Evolutionary conservation across 2,113 vertebrate species (phyloP).

Genomic region (Ophiodon elongatus): DNA sequence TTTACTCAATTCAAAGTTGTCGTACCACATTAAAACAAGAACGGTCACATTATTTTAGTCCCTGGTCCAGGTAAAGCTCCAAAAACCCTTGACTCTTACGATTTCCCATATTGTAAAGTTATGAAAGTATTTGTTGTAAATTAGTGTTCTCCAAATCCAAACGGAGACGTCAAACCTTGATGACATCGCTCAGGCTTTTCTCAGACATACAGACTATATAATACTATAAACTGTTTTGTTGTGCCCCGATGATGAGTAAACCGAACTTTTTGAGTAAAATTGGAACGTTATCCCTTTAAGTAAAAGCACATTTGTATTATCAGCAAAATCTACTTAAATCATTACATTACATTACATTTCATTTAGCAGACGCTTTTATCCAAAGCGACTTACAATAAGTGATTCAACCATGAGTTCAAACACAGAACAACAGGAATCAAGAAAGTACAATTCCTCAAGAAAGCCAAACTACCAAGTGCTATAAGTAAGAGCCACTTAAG

Average conservation of each 20-base stretch:
- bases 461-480: no score
- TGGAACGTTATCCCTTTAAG: background rate
- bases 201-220: background rate
- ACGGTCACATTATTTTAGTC: background rate
- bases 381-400: no score
- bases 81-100: background rate
- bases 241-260: background rate
- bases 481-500: no score
- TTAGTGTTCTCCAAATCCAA: background rate
- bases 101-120: background rate
- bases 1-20: background rate
- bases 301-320: background rate
- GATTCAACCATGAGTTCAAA: no score
- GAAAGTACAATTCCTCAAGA: no score
- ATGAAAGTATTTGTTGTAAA: background rate
- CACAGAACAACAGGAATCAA: no score
- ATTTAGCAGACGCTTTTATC: no score
- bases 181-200: background rate
- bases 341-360: no score
- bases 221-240: background rate
- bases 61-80: background rate
- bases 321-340: background rate
- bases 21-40: background rate
- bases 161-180: background rate
- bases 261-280: background rate